Percentiles rank a stretch among this genome's conserved stretches.
These are phyloP conservation scores for Pollicipes pollicipes DNA, from an alignment of 1,140 invertebrate species.

Conservation along the genomic window DNA sequence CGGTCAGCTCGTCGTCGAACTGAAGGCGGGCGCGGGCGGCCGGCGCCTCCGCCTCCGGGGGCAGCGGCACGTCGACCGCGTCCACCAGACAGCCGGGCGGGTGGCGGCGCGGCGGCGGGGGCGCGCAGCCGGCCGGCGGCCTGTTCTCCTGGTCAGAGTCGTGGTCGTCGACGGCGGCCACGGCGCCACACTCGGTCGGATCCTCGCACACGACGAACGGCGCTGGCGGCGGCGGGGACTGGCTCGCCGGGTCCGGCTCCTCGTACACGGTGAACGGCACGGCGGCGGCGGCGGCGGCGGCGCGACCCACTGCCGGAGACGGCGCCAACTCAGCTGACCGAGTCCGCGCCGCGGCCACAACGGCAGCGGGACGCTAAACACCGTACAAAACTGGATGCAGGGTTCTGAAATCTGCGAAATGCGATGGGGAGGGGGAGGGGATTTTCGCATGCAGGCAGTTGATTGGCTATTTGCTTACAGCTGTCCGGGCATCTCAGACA, in stretches of 20 bases:
- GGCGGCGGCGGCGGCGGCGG: no score
- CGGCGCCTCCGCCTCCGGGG: no score
- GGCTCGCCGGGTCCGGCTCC: not conserved
- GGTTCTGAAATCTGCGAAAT: no score
- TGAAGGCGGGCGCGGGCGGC: not conserved
- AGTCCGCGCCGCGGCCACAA: no score
- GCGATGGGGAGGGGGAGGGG: no score
- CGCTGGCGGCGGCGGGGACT: not conserved
- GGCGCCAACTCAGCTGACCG: no score
- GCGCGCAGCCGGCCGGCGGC: not conserved
- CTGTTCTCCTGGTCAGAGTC: slow-evolving; percentile 1
- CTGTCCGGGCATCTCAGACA: no score
- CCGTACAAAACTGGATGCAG: no score
- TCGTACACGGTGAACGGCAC: not conserved
- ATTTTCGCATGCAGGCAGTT: no score
- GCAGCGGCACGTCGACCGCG: slow-evolving; percentile 1
- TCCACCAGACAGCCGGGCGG: not conserved
- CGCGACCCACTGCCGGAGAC: no score
- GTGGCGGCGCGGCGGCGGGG: not conserved
- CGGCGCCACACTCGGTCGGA: not conserved
- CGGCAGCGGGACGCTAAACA: no score
- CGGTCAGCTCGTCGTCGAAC: not conserved
- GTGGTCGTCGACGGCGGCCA: not conserved
- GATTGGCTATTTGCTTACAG: no score
- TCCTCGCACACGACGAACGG: not conserved